phyloP scores from a whole-genome alignment of 2,888 invertebrate genomes.

The Chaitophorus viminalis region DNA sequence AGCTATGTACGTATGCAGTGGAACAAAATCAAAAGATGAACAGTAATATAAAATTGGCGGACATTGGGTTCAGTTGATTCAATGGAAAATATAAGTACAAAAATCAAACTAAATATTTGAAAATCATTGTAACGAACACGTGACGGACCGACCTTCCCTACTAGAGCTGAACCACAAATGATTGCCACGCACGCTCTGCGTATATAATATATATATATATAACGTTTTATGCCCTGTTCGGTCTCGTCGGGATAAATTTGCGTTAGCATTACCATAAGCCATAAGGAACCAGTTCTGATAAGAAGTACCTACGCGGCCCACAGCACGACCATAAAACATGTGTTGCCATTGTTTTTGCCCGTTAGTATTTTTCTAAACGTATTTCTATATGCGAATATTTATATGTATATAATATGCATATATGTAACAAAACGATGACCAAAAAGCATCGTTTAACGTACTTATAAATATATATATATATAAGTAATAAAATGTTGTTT shows the following conservation, averaged over 20 bases:
- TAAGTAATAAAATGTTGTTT: not conserved
- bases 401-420: no score
- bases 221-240: not conserved
- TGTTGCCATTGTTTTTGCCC: constrained; percentile 57
- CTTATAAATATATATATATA: not conserved
- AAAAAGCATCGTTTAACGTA: constrained; percentile 42
- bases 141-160: not conserved
- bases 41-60: not conserved
- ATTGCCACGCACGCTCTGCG: not conserved
- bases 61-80: not conserved
- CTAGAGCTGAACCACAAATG: not conserved
- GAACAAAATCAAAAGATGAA: not conserved
- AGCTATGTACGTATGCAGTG: no score
- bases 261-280: constrained; percentile 52
- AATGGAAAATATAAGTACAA: not conserved
- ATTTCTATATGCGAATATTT: no score
- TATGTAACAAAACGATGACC: constrained; percentile 8
- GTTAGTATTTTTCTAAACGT: constrained; percentile 12
- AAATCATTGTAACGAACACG: not conserved
- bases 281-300: constrained; percentile 55
- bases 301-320: constrained; percentile 10
- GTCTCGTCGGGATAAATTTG: constrained; percentile 6
- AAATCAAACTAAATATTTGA: not conserved
- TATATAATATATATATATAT: not conserved
- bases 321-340: constrained; percentile 54